These are phyloP conservation scores for Zaprionus africanus DNA, from an alignment of 1,140 invertebrate genomes.

Conservation along the genomic window DNA sequence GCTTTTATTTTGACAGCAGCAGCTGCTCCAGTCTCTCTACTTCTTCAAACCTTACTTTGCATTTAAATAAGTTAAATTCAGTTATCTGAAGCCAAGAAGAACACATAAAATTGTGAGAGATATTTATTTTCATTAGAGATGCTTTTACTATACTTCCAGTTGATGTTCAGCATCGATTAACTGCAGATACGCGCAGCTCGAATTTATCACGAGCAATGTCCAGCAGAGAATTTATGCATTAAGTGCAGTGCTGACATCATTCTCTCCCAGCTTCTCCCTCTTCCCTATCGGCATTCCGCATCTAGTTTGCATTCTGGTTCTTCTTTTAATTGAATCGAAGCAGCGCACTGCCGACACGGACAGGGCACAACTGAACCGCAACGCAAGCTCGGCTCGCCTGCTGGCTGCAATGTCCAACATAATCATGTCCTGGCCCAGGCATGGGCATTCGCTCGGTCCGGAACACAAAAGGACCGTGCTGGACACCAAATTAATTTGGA, in stretches of 20 bases:
- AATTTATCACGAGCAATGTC: slow-evolving; percentile 70
- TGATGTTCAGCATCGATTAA: slow-evolving; percentile 27
- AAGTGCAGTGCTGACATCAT: slow-evolving; percentile 65
- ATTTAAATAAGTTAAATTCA: not conserved
- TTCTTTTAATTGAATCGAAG: slow-evolving; percentile 72
- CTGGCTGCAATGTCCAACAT: slow-evolving; percentile 70
- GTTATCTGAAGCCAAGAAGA: too few species aligned
- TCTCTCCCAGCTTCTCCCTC: not conserved
- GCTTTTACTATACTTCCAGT: not conserved
- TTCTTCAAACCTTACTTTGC: not conserved
- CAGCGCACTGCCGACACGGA: slow-evolving; percentile 38
- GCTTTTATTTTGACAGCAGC: slow-evolving; percentile 71
- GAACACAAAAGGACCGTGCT: slow-evolving; percentile 33
- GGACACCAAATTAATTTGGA: slow-evolving; percentile 78
- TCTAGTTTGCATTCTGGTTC: slow-evolving; percentile 51
- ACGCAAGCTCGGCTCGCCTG: slow-evolving; percentile 19
- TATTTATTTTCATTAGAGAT: too few species aligned
- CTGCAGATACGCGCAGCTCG: slow-evolving; percentile 34
- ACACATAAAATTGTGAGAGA: too few species aligned
- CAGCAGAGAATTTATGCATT: slow-evolving; percentile 79
- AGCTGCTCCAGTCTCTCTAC: slow-evolving; percentile 37
- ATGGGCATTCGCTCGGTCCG: slow-evolving; percentile 10
- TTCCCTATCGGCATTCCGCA: slow-evolving; percentile 45
- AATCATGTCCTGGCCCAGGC: slow-evolving; percentile 62
- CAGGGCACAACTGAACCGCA: slow-evolving; percentile 20